phyloP scores from a whole-genome alignment of 2,888 invertebrate species.

The Protophormia terraenovae region DNA sequence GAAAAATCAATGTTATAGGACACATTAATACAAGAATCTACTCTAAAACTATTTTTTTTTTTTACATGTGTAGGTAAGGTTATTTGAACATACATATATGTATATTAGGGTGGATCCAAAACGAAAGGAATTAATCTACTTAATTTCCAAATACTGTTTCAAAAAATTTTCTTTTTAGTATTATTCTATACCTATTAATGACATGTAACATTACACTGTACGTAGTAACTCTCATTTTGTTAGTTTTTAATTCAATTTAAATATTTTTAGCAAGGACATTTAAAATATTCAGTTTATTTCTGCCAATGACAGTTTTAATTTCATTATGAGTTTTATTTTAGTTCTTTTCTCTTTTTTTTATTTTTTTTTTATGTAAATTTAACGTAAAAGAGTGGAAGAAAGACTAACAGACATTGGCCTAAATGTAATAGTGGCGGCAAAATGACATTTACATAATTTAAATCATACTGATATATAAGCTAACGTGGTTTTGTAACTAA shows the following conservation, averaged over 20 bases:
- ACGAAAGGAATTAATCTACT: too few species aligned
- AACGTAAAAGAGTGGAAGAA: not conserved
- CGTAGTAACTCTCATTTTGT: not conserved
- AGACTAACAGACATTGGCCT: not conserved
- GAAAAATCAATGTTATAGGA: too few species aligned
- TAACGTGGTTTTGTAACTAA: not conserved
- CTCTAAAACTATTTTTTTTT: too few species aligned
- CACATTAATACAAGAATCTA: too few species aligned
- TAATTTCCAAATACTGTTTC: too few species aligned
- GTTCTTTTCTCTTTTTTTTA: not conserved
- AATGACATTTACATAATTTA: not conserved
- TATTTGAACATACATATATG: too few species aligned
- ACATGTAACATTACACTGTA: not conserved
- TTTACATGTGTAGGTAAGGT: too few species aligned
- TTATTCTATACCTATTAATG: not conserved
- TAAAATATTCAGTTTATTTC: not conserved
- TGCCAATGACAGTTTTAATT: slow-evolving; percentile 42
- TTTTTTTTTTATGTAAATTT: not conserved
- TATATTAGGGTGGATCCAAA: too few species aligned
- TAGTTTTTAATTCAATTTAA: slow-evolving; percentile 1
- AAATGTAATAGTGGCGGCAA: not conserved
- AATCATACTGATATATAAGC: not conserved
- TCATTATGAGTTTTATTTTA: slow-evolving; percentile 36
- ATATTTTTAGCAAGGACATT: slow-evolving; percentile 14
- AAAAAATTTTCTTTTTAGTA: not conserved